Evolutionary conservation across 2,888 invertebrate genomes (phyloP), one percentile per base, ranked within the genome.

Genomic region (Diogma glabrata): DNA sequence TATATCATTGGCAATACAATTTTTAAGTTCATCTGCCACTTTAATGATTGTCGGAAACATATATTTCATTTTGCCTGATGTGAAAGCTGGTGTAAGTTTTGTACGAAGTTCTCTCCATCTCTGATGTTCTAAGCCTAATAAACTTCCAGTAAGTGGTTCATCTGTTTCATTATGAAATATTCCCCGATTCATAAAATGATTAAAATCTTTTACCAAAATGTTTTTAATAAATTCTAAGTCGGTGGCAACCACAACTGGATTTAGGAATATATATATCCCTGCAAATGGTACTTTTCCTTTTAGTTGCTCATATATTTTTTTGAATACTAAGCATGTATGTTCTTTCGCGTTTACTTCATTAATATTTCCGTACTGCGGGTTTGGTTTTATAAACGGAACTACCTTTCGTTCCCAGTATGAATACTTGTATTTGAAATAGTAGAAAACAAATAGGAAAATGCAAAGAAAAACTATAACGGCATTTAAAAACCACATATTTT

Each of bases 141-240:
- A 19, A 10, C 20, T 17, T 1, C 38, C 38, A 10, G 38, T 10
- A 3, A 38, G 2, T 19, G 38, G 38, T 10, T 38, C 38, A 38
- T 19, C 12, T 4, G 17, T 20, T 4, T 9, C 3, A 4, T 38
- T 38, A 10, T 14, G 14, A 14, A 10, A 36, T 4, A 36, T 9
- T 36, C 38, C 38, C 3, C 38, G 38, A 38, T 38, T 20, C 9
- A 10, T 17, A 19, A 38, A 38, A 19, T 38, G 17, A 19, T 3
- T 19, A 38, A 38, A 38, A 8, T 38, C 38, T 19, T 38, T 38
- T 8, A 38, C 38, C 19, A 64, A 43, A 8, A 63, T 49, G 16
- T 55, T 51, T 51, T 65, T 67, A 2, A 70, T 60, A 14, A 70
- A 52, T 6, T 71, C 67, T 20, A 70, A 57, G 36, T 66, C 65